A percentile compares a stretch with the other conserved stretches of the same genome.
Evolutionary conservation across 2,113 vertebrate genomes (phyloP).

Genomic region (Gambusia affinis): DNA sequence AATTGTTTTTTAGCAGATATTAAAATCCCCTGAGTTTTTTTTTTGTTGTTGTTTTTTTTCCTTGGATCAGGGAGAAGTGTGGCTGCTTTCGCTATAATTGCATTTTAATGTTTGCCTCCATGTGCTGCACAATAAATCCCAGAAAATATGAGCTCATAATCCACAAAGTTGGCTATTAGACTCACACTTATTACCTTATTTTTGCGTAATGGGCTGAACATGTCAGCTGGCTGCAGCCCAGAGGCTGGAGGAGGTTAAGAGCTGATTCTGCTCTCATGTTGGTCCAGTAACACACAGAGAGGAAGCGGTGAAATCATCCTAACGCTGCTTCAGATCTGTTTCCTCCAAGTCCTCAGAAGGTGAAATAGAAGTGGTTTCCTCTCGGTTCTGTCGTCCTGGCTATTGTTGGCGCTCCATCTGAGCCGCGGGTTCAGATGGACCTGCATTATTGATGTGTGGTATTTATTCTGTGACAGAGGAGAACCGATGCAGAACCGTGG

Average conservation of each 20-base stretch:
- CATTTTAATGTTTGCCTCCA: not conserved
- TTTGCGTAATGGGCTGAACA: not conserved
- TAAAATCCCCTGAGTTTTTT: not conserved
- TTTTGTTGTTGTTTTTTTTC: not conserved
- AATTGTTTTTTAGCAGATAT: not conserved
- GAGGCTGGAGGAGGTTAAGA: constrained; percentile 21
- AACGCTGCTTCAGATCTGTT: constrained; percentile 23
- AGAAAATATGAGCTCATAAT: constrained; percentile 5
- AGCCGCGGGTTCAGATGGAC: constrained; percentile 48
- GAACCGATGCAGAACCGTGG: constrained; percentile 22
- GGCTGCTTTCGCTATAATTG: not conserved
- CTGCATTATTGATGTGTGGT: constrained; percentile 72
- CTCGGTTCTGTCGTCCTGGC: constrained; percentile 10
- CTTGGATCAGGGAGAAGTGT: not conserved
- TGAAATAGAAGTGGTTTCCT: constrained; percentile 15
- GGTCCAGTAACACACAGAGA: constrained; percentile 4
- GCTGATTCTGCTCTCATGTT: constrained; percentile 10
- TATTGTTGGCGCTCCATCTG: constrained; percentile 26
- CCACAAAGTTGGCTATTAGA: not conserved
- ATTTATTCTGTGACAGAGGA: constrained; percentile 53
- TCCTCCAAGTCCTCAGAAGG: constrained; percentile 23
- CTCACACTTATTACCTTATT: not conserved
- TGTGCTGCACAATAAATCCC: not conserved
- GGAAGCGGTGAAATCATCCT: constrained; percentile 17
- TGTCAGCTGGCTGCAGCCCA: constrained; percentile 2